phyloP scores from a whole-genome alignment of 2,888 invertebrate genomes.

The Callimorpha dominula region DNA sequence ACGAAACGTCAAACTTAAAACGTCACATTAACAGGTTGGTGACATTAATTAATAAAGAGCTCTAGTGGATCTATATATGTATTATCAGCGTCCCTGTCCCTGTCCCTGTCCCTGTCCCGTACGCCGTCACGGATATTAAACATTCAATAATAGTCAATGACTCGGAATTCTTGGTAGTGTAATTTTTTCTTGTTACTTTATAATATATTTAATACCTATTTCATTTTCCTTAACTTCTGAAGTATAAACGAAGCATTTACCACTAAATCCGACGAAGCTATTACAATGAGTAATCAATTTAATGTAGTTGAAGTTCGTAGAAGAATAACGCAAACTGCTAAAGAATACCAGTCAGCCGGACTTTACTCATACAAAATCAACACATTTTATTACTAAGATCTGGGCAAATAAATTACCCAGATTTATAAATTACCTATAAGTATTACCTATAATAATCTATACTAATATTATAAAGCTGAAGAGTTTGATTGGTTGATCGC shows the following conservation, averaged over 20 bases:
- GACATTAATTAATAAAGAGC: no score
- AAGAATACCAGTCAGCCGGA: neutral
- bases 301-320: slow-evolving; percentile 21
- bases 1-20: no score
- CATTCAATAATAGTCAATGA: neutral
- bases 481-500: no score
- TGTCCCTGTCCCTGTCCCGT: no score
- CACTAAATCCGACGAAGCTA: slow-evolving; percentile 23
- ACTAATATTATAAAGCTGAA: no score
- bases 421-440: neutral
- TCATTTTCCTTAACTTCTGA: slow-evolving; percentile 28
- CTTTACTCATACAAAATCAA: neutral
- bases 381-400: slow-evolving; percentile 3
- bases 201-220: neutral
- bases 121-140: neutral
- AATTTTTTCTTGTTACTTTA: slow-evolving; percentile 6
- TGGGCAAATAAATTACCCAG: slow-evolving; percentile 10
- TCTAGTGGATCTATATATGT: no score
- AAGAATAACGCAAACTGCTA: slow-evolving; percentile 20
- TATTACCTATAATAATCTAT: no score
- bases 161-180: neutral
- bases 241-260: slow-evolving; percentile 22
- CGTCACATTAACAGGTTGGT: no score
- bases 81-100: no score
- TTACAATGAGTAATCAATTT: slow-evolving; percentile 20